Conservation (phyloP, 2,888 invertebrate genomes). For the Fragum sueziense region DNA sequence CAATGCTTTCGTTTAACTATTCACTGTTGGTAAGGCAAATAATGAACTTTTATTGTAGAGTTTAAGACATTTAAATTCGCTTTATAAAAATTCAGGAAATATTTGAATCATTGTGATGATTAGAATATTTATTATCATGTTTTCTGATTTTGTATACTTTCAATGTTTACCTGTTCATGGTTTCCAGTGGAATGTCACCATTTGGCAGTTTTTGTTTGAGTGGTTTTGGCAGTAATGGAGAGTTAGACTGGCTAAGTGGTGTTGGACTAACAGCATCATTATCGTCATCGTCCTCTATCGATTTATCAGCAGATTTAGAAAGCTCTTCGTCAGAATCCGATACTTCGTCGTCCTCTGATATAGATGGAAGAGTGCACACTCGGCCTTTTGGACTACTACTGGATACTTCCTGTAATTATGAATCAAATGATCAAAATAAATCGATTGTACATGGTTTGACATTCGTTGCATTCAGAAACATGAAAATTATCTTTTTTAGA, state of each 20-base stretch:
- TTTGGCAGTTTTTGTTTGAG: slow-evolving; percentile 64
- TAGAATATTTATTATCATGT: too few relatives aligned
- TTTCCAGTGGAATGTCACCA: slow-evolving; percentile 65
- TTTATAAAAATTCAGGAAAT: too few relatives aligned
- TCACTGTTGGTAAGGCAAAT: too few relatives aligned
- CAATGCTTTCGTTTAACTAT: too few relatives aligned
- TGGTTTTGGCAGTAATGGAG: slow-evolving; percentile 62
- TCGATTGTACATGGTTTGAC: too few relatives aligned
- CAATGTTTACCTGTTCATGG: slow-evolving; percentile 52
- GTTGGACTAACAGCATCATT: slow-evolving; percentile 24
- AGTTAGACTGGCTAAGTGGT: slow-evolving; percentile 48
- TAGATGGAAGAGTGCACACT: slow-evolving; percentile 93
- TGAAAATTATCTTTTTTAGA: too few relatives aligned
- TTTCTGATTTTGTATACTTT: too few relatives aligned
- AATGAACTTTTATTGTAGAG: too few relatives aligned
- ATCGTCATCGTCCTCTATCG: slow-evolving; percentile 44
- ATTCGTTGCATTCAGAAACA: too few relatives aligned
- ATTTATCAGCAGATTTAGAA: slow-evolving; percentile 28
- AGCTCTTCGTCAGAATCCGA: slow-evolving; percentile 50
- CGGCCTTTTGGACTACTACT: slow-evolving; percentile 86
- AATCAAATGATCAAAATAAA: too few relatives aligned
- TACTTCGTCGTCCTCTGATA: slow-evolving; percentile 94
- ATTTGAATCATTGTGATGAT: too few relatives aligned
- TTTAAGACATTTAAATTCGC: too few relatives aligned
- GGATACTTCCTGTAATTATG: slow-evolving; percentile 10